phyloP scores from a whole-genome alignment of 2,888 invertebrate species.

The Aporophyla nigra region DNA sequence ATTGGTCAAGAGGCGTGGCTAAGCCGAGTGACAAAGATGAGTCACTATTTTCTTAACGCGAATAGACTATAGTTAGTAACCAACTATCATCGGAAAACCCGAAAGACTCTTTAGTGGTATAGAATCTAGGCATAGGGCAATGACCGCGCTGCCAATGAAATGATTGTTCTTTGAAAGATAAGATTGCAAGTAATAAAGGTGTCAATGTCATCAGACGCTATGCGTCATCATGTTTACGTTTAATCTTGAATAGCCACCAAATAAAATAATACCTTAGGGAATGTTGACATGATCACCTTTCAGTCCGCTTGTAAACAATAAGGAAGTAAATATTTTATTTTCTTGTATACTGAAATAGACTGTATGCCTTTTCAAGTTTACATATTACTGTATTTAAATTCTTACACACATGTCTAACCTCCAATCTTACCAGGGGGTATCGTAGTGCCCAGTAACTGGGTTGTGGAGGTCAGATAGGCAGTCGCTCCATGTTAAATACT shows the following conservation, averaged over 20 bases:
- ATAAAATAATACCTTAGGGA: not conserved
- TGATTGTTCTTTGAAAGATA: not conserved
- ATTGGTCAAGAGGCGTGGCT: too few relatives aligned
- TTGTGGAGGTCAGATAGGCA: too few relatives aligned
- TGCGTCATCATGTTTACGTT: not conserved
- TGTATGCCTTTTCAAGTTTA: too few relatives aligned
- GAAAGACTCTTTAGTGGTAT: not conserved
- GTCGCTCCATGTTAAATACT: too few relatives aligned
- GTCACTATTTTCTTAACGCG: too few relatives aligned
- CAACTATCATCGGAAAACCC: not conserved
- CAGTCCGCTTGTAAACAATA: not conserved
- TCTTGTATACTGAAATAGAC: not conserved
- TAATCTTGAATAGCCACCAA: not conserved
- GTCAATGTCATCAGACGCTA: not conserved
- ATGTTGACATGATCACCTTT: not conserved
- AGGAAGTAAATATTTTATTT: not conserved
- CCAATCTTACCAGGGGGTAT: too few relatives aligned
- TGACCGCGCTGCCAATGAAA: not conserved
- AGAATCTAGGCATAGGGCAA: not conserved
- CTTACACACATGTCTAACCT: too few relatives aligned
- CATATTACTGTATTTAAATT: too few relatives aligned
- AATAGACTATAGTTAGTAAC: too few relatives aligned
- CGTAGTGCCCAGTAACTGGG: too few relatives aligned
- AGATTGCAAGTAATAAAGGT: not conserved
- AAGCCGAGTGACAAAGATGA: too few relatives aligned